Evolutionary conservation across 2,888 invertebrate genomes (phyloP).

Genomic region (Synanthedon formicaeformis): DNA sequence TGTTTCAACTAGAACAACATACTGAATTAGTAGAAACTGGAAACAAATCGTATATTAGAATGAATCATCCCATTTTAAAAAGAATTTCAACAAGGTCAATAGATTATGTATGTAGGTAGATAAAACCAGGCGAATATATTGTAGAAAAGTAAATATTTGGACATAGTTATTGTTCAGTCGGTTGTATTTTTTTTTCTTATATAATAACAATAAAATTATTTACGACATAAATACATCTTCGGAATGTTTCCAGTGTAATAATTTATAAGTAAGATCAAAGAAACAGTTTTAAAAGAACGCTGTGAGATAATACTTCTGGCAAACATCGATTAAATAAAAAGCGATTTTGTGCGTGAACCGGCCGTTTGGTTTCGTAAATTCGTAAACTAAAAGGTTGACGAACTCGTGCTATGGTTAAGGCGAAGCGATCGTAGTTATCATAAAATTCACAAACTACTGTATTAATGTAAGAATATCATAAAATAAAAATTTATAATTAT

Average conservation of each 20-base stretch:
- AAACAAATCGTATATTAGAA: too few species aligned
- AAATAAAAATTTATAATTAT: too few species aligned
- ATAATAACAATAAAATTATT: background rate
- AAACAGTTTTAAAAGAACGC: conserved; percentile 1
- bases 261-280: conserved; percentile 4
- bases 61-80: background rate
- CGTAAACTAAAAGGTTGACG: conserved; percentile 6
- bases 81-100: background rate
- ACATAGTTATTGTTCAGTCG: background rate
- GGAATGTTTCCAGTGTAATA: background rate
- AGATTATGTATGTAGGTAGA: background rate
- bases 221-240: background rate
- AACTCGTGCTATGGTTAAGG: conserved; percentile 2
- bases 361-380: conserved; percentile 2
- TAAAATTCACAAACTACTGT: too few species aligned
- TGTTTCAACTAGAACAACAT: too few species aligned
- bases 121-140: background rate
- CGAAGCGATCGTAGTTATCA: background rate
- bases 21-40: too few species aligned
- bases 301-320: conserved; percentile 1
- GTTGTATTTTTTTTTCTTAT: background rate
- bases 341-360: conserved; percentile 1
- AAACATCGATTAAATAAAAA: conserved; percentile 3
- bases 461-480: too few species aligned
- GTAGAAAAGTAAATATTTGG: background rate